Conservation (phyloP, 2,113 vertebrate genomes). For the Neodon shergylaensis region DNA sequence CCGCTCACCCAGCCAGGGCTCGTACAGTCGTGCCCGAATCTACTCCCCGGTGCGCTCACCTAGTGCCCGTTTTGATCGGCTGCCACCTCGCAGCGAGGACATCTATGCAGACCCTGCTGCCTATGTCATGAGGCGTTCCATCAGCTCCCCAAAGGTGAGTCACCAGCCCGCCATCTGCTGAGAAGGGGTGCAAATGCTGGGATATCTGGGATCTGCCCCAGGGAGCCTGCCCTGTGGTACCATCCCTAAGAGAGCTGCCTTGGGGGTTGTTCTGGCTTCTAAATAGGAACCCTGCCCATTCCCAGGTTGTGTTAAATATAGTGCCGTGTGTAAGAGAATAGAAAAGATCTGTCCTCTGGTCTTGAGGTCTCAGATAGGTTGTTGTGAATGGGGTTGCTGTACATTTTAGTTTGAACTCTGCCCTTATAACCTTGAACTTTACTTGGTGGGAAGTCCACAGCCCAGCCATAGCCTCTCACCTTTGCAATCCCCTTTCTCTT, state of each 20-base stretch:
- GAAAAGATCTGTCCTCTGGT: neutral
- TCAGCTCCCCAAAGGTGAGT: slow-evolving; percentile 95
- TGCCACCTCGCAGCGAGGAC: slow-evolving; percentile 87
- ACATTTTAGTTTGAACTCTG: neutral
- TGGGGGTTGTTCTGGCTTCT: neutral
- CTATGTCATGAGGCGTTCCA: slow-evolving; percentile 92
- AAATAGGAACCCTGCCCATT: neutral
- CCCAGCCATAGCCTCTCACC: slow-evolving; percentile 44
- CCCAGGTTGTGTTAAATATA: neutral
- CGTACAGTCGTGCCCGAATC: slow-evolving; percentile 87
- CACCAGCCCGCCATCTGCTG: accelerated
- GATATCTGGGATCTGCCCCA: neutral
- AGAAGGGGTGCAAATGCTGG: neutral
- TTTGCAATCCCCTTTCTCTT: slow-evolving; percentile 81
- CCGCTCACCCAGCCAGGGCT: slow-evolving; percentile 92
- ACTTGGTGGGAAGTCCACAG: slow-evolving; percentile 13
- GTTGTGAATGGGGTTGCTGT: neutral
- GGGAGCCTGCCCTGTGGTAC: neutral
- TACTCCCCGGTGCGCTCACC: slow-evolving; percentile 94
- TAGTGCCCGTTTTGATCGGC: slow-evolving; percentile 90
- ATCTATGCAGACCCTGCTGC: slow-evolving; percentile 90
- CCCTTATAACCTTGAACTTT: slow-evolving; percentile 23
- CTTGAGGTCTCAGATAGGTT: neutral
- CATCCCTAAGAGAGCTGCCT: neutral
- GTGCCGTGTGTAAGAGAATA: neutral